phyloP scores from a whole-genome alignment of 1,140 invertebrate genomes.

The Polypedilum pembai region DNA sequence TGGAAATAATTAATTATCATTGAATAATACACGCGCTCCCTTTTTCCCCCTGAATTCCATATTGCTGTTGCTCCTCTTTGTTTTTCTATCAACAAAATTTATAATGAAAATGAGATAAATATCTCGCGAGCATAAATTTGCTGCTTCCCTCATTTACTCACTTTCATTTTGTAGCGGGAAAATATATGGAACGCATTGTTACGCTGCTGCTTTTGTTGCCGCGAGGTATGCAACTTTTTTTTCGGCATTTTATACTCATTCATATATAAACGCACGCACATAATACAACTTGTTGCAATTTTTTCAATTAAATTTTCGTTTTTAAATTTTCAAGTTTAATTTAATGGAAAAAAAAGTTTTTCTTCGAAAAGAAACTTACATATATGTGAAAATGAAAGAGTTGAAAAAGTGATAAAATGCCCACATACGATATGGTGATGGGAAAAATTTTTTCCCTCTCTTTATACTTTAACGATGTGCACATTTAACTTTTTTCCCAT shows the following conservation, averaged over 20 bases:
- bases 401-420: background rate
- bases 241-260: background rate
- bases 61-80: background rate
- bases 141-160: background rate
- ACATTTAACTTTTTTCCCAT: background rate
- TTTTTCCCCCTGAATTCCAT: background rate
- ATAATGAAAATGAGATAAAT: conserved; percentile 20
- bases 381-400: too few relatives aligned
- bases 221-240: conserved; percentile 10
- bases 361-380: too few relatives aligned
- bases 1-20: conserved; percentile 11
- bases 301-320: background rate
- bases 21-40: conserved; percentile 9
- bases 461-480: too few relatives aligned
- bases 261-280: background rate
- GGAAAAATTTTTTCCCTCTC: too few relatives aligned
- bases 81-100: background rate
- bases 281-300: background rate
- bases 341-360: background rate
- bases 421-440: background rate
- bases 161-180: background rate
- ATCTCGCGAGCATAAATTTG: conserved; percentile 25
- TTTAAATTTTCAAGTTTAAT: background rate
- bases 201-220: background rate
- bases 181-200: background rate